Conservation (phyloP, 2,113 vertebrate species). For the Sturnira hondurensis region DNA sequence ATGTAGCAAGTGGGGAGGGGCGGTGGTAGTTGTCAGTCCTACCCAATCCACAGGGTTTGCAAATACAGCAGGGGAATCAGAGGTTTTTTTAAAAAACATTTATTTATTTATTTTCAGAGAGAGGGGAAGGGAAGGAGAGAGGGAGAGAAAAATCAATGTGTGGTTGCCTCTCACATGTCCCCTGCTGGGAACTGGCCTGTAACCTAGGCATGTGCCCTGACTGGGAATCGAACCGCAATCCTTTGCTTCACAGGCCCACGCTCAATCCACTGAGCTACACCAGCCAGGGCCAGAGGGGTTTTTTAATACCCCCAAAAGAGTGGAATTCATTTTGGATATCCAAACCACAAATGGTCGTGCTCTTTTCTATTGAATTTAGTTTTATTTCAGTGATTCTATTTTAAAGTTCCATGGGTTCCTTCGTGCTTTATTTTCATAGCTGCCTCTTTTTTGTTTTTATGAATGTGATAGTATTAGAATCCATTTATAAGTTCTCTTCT, state of each 20-base stretch:
- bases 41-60: neutral
- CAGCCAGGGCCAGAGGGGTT: too few species aligned
- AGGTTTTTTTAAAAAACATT: too few species aligned
- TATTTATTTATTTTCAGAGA: too few species aligned
- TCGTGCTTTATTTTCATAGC: conserved; percentile 19
- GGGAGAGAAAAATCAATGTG: too few species aligned
- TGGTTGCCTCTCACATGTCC: too few species aligned
- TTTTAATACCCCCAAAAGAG: neutral
- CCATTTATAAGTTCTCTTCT: neutral
- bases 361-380: neutral
- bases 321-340: conserved; percentile 9
- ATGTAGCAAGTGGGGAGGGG: neutral
- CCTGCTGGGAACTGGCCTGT: too few species aligned
- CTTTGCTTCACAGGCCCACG: too few species aligned
- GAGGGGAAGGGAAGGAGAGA: too few species aligned
- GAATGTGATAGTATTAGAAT: neutral
- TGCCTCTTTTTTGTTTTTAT: conserved; percentile 4
- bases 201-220: too few species aligned
- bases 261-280: too few species aligned
- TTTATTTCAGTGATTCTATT: neutral
- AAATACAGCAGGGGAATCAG: neutral
- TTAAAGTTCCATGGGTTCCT: conserved; percentile 21
- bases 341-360: neutral
- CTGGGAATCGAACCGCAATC: too few species aligned
- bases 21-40: neutral